Conservation (phyloP, 2,113 vertebrate species). For the Cranoglanis bouderius region DNA sequence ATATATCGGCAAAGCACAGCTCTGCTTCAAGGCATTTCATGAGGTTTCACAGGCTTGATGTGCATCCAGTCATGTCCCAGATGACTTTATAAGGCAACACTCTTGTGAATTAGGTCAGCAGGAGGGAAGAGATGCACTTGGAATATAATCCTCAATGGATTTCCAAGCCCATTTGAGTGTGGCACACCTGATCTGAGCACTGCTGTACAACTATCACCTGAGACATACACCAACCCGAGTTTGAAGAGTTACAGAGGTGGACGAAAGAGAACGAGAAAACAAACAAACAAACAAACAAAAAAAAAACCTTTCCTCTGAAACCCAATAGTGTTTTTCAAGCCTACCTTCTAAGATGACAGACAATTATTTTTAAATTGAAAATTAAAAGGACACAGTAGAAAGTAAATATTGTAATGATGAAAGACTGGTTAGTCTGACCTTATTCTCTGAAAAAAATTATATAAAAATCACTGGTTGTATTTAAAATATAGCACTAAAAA, state of each 20-base stretch:
- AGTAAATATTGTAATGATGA: constrained; percentile 23
- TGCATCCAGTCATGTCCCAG: constrained; percentile 74
- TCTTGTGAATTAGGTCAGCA: constrained; percentile 47
- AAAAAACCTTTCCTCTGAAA: constrained; percentile 12
- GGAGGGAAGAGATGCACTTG: constrained; percentile 39
- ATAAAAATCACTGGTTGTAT: constrained; percentile 11
- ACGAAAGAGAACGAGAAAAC: background rate
- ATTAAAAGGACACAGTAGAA: constrained; percentile 34
- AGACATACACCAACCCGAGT: constrained; percentile 44
- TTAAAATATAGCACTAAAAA: constrained; percentile 38
- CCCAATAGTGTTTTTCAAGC: constrained; percentile 15
- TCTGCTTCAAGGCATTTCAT: constrained; percentile 58
- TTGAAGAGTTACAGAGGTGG: constrained; percentile 31
- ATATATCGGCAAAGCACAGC: constrained; percentile 57
- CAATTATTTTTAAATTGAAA: constrained; percentile 7
- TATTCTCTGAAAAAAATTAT: background rate
- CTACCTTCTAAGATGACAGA: background rate
- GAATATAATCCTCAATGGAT: background rate
- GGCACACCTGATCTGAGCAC: constrained; percentile 22
- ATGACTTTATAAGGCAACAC: constrained; percentile 54
- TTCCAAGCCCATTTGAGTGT: constrained; percentile 26
- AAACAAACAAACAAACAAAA: constrained; percentile 10
- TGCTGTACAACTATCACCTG: constrained; percentile 51
- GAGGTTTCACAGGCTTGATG: constrained; percentile 64
- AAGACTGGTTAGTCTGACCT: constrained; percentile 7